phyloP scores from a whole-genome alignment of 1,140 invertebrate species.

The Drosophila tropicalis region DNA sequence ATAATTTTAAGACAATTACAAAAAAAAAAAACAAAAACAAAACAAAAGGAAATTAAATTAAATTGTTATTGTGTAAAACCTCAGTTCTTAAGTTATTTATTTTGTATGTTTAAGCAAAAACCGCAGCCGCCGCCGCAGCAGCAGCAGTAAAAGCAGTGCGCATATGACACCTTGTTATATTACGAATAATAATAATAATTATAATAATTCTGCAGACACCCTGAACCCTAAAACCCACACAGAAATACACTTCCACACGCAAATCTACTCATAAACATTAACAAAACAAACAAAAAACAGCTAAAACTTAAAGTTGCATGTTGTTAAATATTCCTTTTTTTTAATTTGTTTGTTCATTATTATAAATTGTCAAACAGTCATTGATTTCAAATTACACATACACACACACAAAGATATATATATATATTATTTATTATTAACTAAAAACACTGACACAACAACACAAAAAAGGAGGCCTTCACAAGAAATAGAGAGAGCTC shows the following conservation, averaged over 20 bases:
- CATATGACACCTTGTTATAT: conserved; percentile 72
- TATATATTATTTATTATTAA: conserved; percentile 11
- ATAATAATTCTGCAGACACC: conserved; percentile 35
- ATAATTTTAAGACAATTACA: conserved; percentile 72
- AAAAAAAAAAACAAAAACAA: conserved; percentile 24
- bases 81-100: conserved; percentile 80
- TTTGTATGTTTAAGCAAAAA: conserved; percentile 72
- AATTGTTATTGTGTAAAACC: conserved; percentile 81
- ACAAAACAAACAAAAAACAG: background rate
- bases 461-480: background rate
- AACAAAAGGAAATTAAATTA: conserved; percentile 61
- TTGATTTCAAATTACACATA: background rate
- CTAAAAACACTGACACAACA: background rate
- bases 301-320: conserved; percentile 24
- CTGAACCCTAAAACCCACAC: conserved; percentile 19
- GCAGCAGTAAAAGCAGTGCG: conserved; percentile 27
- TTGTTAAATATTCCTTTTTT: conserved; percentile 27
- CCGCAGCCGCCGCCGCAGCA: conserved; percentile 1
- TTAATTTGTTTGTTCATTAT: conserved; percentile 8
- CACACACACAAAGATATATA: background rate
- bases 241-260: conserved; percentile 16
- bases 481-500: background rate
- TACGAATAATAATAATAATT: conserved; percentile 57
- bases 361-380: conserved; percentile 5
- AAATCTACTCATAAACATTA: conserved; percentile 10